A percentile compares a stretch with the other conserved stretches of the same genome.
These are phyloP conservation scores for Ectemnius lituratus DNA, from an alignment of 2,888 invertebrate species.

Conservation along the genomic window DNA sequence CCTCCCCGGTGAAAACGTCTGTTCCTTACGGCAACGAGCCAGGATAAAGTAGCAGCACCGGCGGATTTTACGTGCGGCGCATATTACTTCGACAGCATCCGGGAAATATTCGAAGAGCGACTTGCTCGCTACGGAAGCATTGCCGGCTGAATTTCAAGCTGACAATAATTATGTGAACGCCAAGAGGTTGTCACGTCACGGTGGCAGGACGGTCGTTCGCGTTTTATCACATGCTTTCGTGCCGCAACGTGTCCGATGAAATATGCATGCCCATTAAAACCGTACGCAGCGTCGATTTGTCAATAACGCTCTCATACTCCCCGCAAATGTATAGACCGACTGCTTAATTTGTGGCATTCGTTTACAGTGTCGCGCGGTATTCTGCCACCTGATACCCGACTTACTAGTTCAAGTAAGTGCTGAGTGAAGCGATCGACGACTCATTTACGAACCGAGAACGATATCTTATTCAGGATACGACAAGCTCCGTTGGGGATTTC, in stretches of 20 bases:
- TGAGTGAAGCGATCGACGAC: no score
- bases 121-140: constrained; percentile 12
- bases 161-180: constrained; percentile 35
- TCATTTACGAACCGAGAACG: no score
- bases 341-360: constrained; percentile 1
- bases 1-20: constrained; percentile 8
- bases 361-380: no score
- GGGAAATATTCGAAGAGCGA: constrained; percentile 38
- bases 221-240: constrained; percentile 2
- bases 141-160: constrained; percentile 42
- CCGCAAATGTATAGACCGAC: not conserved
- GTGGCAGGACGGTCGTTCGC: not conserved
- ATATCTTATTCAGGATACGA: no score
- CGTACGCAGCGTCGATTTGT: not conserved
- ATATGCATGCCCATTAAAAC: constrained; percentile 6
- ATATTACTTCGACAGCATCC: constrained; percentile 25
- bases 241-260: constrained; percentile 1
- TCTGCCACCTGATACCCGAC: no score
- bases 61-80: constrained; percentile 32
- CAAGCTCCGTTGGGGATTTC: no score
- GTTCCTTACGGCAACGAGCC: constrained; percentile 10
- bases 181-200: constrained; percentile 1
- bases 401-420: no score
- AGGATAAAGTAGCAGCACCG: constrained; percentile 26
- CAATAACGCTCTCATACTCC: not conserved